A percentile compares a stretch with the other conserved stretches of the same genome.
Conservation (phyloP, 2,888 invertebrate species). For the Sturmia bella region DNA sequence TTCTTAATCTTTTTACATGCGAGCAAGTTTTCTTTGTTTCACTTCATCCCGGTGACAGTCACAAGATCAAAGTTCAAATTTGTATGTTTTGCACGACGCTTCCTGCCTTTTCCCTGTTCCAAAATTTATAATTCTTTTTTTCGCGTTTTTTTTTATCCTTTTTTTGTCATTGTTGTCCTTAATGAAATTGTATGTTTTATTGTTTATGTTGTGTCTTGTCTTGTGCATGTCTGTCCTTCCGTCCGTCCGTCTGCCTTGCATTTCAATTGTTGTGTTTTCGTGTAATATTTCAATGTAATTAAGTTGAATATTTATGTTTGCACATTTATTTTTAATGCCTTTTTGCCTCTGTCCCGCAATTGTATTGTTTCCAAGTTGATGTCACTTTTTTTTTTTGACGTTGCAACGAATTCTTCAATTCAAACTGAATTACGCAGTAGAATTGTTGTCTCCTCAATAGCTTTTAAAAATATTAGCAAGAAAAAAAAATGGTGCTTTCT, state of each 20-base stretch:
- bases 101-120: conserved; percentile 5
- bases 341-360: conserved; percentile 45
- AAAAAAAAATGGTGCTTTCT: too few relatives aligned
- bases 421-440: conserved; percentile 14
- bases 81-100: conserved; percentile 65
- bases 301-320: conserved; percentile 71
- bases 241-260: conserved; percentile 40
- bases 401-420: neutral
- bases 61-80: conserved; percentile 66
- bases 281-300: conserved; percentile 69
- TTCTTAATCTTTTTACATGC: conserved; percentile 32
- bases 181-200: conserved; percentile 56
- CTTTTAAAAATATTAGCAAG: too few relatives aligned
- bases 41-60: conserved; percentile 30
- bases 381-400: conserved; percentile 14
- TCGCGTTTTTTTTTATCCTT: conserved; percentile 59
- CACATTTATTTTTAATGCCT: conserved; percentile 66
- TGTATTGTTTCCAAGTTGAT: conserved; percentile 1
- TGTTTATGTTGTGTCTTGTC: conserved; percentile 32
- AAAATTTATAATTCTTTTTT: conserved; percentile 18
- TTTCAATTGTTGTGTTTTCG: conserved; percentile 65
- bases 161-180: conserved; percentile 46
- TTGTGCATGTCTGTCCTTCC: too few relatives aligned
- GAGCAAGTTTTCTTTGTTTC: conserved; percentile 31
- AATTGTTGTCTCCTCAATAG: too few relatives aligned